These are phyloP conservation scores for Lumbricus terrestris DNA, from an alignment of 2,888 invertebrate species.

Conservation along the genomic window DNA sequence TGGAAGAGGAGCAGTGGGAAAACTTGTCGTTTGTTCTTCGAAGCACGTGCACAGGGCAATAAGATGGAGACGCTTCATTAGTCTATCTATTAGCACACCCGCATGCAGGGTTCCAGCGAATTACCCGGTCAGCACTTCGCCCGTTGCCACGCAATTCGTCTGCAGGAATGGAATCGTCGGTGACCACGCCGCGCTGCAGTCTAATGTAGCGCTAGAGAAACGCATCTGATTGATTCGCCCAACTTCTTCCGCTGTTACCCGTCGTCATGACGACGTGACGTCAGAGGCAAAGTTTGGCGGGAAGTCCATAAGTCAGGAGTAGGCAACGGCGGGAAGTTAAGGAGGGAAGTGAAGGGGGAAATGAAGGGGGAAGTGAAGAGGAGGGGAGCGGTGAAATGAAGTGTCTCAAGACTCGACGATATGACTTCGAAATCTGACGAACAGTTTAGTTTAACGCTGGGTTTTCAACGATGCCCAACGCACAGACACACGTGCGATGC, in stretches of 20 bases:
- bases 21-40: neutral
- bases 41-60: neutral
- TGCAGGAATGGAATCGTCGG: neutral
- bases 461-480: too few relatives aligned
- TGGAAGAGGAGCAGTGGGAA: neutral
- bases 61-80: neutral
- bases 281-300: neutral
- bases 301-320: neutral
- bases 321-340: neutral
- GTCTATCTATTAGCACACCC: conserved; percentile 3
- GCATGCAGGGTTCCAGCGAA: neutral
- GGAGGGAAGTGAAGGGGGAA: too few relatives aligned
- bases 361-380: neutral
- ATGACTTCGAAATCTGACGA: neutral
- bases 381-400: neutral
- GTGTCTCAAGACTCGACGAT: neutral
- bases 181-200: neutral
- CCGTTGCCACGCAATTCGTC: too few relatives aligned
- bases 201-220: neutral
- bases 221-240: neutral
- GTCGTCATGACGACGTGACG: conserved; percentile 3
- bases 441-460: too few relatives aligned
- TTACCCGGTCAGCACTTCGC: neutral
- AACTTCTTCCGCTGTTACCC: neutral
- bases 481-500: neutral